Evolutionary conservation across 2,113 vertebrate genomes (phyloP), one percentile per base, ranked within the genome.

Genomic region (Saimiri boliviensis): DNA sequence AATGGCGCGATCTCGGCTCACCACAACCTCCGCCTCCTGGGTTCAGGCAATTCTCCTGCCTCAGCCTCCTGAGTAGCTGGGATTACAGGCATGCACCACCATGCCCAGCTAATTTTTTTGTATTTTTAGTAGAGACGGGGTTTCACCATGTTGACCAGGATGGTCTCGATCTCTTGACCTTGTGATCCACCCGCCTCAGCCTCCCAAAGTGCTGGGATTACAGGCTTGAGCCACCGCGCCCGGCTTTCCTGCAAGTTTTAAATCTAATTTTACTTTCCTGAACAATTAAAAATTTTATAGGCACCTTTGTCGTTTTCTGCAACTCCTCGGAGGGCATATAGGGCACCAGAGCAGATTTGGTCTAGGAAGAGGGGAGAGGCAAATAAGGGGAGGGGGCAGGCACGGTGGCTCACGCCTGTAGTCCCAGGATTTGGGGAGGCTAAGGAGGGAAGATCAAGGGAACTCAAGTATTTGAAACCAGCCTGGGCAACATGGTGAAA

Each of bases 201-300:
- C n/a, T n/a, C n/a, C n/a, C n/a, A n/a, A n/a, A n/a, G n/a, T n/a
- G n/a, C n/a, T n/a, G n/a, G n/a, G n/a, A n/a, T n/a, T n/a, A n/a
- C n/a, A n/a, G n/a, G n/a, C n/a, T n/a, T n/a, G n/a, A n/a, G n/a
- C n/a, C n/a, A n/a, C n/a, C n/a, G n/a, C n/a, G n/a, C n/a, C n/a
- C n/a, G n/a, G n/a, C n/a, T 96, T 91, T 89, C 76, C 66, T 92
- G 23, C 25, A 95, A 86, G 60, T 92, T 94, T 91, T 86, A 91
- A 94, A 71, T 93, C 42, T 94, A 63, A 81, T 70, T 93, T 94
- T 93, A 77, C 82, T 92, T 94, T 91, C 93, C 45, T 79, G 21
- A 93, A 32, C 27, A 95, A 77, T 19, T 42, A 77, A 19, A 93
- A 94, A 83, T 45, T 49, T 73, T 40, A 14, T 74, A 74, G 82